A percentile compares a stretch with the other conserved stretches of the same genome.
Evolutionary conservation across 2,888 invertebrate genomes (phyloP).

Genomic region (Phytoseiulus persimilis): DNA sequence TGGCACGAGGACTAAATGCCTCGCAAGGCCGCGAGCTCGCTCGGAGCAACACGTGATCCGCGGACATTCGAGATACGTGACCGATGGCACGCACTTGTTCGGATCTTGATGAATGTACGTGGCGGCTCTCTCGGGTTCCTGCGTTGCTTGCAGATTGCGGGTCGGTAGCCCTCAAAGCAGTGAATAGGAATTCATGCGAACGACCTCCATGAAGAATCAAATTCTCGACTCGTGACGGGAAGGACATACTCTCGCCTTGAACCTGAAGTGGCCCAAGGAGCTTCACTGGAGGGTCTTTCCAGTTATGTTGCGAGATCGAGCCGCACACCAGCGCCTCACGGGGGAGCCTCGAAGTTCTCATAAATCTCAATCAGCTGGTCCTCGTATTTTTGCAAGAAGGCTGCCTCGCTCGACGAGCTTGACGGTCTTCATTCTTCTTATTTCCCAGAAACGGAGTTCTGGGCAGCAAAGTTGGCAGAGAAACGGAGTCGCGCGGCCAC

Average conservation of each 20-base stretch:
- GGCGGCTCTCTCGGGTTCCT: background rate
- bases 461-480: too few relatives aligned
- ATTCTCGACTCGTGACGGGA: background rate
- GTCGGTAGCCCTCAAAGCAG: background rate
- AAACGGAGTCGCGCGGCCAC: too few relatives aligned
- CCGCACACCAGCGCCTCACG: too few relatives aligned
- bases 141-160: background rate
- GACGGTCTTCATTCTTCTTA: too few relatives aligned
- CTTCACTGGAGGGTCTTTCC: too few relatives aligned
- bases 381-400: too few relatives aligned
- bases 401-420: too few relatives aligned
- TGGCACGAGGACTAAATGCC: background rate
- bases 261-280: too few relatives aligned
- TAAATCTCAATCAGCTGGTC: too few relatives aligned
- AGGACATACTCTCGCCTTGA: background rate
- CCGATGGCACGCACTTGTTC: background rate
- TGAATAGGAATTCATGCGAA: background rate
- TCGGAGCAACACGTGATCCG: background rate
- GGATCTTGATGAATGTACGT: slow-evolving; percentile 5
- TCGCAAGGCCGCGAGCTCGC: background rate
- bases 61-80: background rate
- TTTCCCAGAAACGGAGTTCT: background rate
- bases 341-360: too few relatives aligned
- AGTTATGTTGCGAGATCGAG: too few relatives aligned
- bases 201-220: background rate